Conservation (phyloP, 2,888 invertebrate genomes). For the Drosophila pegasa region DNA sequence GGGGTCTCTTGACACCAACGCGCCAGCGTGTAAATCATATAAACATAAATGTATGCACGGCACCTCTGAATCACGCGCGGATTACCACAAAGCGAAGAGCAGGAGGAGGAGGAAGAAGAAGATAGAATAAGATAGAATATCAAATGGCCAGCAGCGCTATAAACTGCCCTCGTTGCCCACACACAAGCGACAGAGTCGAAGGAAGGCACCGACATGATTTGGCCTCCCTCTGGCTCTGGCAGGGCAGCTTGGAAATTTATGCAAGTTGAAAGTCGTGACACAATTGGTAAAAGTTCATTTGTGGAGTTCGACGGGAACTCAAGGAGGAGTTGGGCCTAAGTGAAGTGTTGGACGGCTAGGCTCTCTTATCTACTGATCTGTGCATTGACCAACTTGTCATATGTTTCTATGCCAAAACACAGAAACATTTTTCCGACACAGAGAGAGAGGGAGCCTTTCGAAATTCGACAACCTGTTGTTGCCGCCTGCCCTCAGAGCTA, state of each 20-base stretch:
- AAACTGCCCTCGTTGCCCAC: slow-evolving; percentile 44
- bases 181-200: slow-evolving; percentile 37
- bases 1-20: slow-evolving; percentile 54
- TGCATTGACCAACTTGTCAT: slow-evolving; percentile 44
- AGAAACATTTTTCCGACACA: neutral
- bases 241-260: slow-evolving; percentile 60
- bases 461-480: slow-evolving; percentile 63
- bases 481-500: slow-evolving; percentile 39
- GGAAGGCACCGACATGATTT: neutral
- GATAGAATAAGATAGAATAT: too few species aligned
- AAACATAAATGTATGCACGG: slow-evolving; percentile 52
- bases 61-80: slow-evolving; percentile 67
- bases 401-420: slow-evolving; percentile 24
- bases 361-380: slow-evolving; percentile 45
- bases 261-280: slow-evolving; percentile 81
- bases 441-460: slow-evolving; percentile 31
- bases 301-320: slow-evolving; percentile 41
- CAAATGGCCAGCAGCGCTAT: slow-evolving; percentile 56
- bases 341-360: slow-evolving; percentile 7
- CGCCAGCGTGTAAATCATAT: slow-evolving; percentile 55
- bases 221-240: slow-evolving; percentile 1
- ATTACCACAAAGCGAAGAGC: slow-evolving; percentile 16
- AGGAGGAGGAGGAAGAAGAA: neutral
- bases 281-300: slow-evolving; percentile 73
- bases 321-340: neutral